Conservation (phyloP, 2,797 vertebrate species). For the Cygnus olor region DNA sequence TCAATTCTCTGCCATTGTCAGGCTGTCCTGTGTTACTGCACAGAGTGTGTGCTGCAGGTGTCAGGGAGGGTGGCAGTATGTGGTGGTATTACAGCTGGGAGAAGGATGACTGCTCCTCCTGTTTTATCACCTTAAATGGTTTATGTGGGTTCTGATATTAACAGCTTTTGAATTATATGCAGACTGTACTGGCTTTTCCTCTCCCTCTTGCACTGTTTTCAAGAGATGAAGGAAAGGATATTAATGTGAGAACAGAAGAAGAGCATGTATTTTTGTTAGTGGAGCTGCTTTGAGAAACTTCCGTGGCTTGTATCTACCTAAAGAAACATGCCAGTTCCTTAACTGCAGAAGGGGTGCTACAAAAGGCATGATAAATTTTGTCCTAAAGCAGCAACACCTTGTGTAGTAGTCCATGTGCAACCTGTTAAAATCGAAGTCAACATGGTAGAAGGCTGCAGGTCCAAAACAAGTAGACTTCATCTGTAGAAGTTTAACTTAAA, state of each 20-base stretch:
- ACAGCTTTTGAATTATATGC: neutral
- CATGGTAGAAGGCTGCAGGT: neutral
- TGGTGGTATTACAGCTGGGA: neutral
- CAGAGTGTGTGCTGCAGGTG: fast-evolving
- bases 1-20: neutral
- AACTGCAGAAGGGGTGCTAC: neutral
- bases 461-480: neutral
- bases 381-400: neutral
- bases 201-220: neutral
- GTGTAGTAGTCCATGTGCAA: neutral
- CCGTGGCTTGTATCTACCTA: neutral
- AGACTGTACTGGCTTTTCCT: neutral
- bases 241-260: neutral
- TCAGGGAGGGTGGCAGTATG: neutral
- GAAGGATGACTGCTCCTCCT: neutral
- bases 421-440: neutral
- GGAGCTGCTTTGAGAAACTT: neutral
- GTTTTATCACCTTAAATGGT: neutral
- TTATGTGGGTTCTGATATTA: neutral
- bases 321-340: neutral
- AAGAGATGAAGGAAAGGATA: neutral
- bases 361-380: neutral
- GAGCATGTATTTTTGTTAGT: neutral
- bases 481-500: neutral
- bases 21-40: neutral